Evolutionary conservation across 2,888 invertebrate species (phyloP).

Genomic region (Plagodis pulveraria): DNA sequence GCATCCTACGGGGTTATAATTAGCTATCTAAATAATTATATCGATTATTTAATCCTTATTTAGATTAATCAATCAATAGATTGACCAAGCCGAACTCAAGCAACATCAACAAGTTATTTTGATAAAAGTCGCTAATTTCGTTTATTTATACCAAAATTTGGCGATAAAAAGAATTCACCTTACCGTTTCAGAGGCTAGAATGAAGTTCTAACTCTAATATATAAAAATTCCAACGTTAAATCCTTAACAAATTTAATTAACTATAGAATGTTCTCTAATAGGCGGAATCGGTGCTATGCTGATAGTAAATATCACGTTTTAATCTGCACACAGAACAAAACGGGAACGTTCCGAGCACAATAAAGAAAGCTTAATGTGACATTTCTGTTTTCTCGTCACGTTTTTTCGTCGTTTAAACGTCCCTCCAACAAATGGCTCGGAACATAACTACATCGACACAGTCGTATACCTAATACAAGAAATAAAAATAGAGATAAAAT

Average conservation of each 20-base stretch:
- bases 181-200: background rate
- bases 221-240: background rate
- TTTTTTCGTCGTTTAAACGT: constrained; percentile 76
- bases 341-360: constrained; percentile 59
- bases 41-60: too few relatives aligned
- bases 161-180: background rate
- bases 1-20: too few relatives aligned
- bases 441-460: constrained; percentile 68
- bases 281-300: constrained; percentile 42
- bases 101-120: too few relatives aligned
- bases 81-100: too few relatives aligned
- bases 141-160: too few relatives aligned
- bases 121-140: too few relatives aligned
- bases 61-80: too few relatives aligned
- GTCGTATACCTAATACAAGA: constrained; percentile 53
- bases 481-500: constrained; percentile 47
- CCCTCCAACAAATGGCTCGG: constrained; percentile 71
- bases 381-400: constrained; percentile 78
- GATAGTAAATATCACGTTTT: constrained; percentile 68
- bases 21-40: too few relatives aligned
- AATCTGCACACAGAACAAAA: constrained; percentile 71
- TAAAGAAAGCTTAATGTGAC: constrained; percentile 71
- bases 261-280: constrained; percentile 12
- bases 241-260: constrained; percentile 2
- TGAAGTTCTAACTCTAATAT: too few relatives aligned